Evolutionary conservation across 1,140 invertebrate genomes (phyloP).

Genomic region (Drosophila varians): DNA sequence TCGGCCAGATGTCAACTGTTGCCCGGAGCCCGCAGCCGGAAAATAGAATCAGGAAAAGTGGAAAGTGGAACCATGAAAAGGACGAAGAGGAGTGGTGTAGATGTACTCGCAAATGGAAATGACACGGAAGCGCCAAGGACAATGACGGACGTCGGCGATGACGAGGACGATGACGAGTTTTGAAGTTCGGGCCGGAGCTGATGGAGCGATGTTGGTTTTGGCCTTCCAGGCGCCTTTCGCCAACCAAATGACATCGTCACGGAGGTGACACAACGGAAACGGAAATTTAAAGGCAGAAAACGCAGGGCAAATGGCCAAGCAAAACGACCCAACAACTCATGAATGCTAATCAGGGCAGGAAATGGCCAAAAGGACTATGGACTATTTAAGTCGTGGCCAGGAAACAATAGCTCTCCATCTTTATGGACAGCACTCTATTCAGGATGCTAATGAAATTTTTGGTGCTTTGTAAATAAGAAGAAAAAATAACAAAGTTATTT

Average conservation of each 20-base stretch:
- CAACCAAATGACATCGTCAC: constrained; percentile 38
- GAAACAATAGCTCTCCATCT: not conserved
- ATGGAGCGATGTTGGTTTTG: constrained; percentile 24
- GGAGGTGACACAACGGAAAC: constrained; percentile 51
- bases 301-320: constrained; percentile 24
- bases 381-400: not conserved
- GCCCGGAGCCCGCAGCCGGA: constrained; percentile 2
- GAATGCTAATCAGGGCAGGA: constrained; percentile 46
- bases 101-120: constrained; percentile 47
- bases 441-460: not conserved
- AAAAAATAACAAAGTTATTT: no score
- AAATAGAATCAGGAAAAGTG: constrained; percentile 23
- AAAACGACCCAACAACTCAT: constrained; percentile 32
- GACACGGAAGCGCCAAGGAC: constrained; percentile 49
- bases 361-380: constrained; percentile 1
- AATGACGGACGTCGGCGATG: constrained; percentile 50
- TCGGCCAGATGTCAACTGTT: constrained; percentile 42
- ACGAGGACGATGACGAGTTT: constrained; percentile 31
- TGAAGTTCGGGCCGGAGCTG: not conserved
- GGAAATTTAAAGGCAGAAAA: constrained; percentile 46
- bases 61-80: not conserved
- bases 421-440: not conserved
- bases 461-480: no score
- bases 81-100: not conserved
- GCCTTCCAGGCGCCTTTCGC: constrained; percentile 14